Percentiles rank a stretch among this genome's conserved stretches.
Conservation (phyloP, 2,113 vertebrate species). For the Ramphastos sulfuratus region DNA sequence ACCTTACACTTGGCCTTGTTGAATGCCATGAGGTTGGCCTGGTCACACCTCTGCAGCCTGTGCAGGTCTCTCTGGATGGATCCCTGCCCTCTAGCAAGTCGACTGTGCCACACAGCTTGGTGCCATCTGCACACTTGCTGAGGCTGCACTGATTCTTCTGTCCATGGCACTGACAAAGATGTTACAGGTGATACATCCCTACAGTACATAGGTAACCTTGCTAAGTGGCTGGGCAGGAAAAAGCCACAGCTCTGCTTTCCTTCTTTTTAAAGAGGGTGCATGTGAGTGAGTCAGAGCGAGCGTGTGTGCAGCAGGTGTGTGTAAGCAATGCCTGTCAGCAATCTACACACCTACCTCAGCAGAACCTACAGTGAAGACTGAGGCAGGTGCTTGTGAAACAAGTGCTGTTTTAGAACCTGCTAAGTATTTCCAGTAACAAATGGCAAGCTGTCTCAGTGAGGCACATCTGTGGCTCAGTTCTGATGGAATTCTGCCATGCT, state of each 20-base stretch:
- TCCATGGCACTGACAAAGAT: too few species aligned
- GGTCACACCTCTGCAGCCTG: too few species aligned
- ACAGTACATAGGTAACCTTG: not conserved
- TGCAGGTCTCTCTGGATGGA: too few species aligned
- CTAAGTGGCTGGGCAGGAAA: not conserved
- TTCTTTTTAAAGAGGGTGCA: not conserved
- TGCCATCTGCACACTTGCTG: too few species aligned
- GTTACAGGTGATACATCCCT: not conserved
- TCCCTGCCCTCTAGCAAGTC: too few species aligned
- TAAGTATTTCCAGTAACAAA: constrained; percentile 3
- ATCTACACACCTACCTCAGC: not conserved
- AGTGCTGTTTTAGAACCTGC: not conserved
- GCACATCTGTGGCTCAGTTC: not conserved
- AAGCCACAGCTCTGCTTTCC: not conserved
- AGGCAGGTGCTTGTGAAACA: not conserved
- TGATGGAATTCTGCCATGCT: not conserved
- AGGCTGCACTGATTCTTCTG: too few species aligned
- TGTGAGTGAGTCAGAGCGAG: not conserved
- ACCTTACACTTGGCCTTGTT: too few species aligned
- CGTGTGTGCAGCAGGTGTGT: not conserved
- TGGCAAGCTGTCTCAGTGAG: not conserved
- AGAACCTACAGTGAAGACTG: not conserved
- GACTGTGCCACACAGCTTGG: too few species aligned
- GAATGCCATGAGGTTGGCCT: too few species aligned
- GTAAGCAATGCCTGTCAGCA: not conserved